Base-by-base conservation (phyloP, 2,888 invertebrate genomes). In the Dicyrtoma fusca region DNA sequence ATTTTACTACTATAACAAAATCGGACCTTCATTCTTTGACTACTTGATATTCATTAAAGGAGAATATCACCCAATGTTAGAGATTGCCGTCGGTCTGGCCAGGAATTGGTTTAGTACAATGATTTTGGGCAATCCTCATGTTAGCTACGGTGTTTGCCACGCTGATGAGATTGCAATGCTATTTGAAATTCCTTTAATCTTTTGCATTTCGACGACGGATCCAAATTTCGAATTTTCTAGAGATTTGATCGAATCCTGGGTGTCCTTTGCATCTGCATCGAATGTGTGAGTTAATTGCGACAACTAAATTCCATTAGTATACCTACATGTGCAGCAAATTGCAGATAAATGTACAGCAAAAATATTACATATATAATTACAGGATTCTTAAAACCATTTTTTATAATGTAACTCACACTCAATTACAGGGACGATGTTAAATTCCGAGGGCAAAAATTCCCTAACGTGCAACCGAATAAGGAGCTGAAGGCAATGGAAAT, bases 211-310 rank as follows among this genome's bases (percentile, higher is more conserved):
- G n/a, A 51, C 11, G 6, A 13, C 4, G 11, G 21, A 42, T 47
- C 47, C 10, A 21, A 1, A 45, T 8, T 64, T 47, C 21, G 64
- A 47, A 13, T 47, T 47, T 21, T 64, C 64, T 4, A 64, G 47
- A 47, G 47, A 25, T 45, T 19, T 64, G 5, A 23, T 64, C 19
- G 47, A 64, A 23, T 5, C 34, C 3, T 34, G 34, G 34, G 34
- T 34, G 34, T 34, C 34, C 34, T 34, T 34, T 34, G 34, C 34
- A 8, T 34, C 34, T 34, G 8, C 34, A 34, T 3, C 34, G 3
- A 34, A 34, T 34, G 34, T 34, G 34, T 34, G 8, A 34, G 34
- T 34, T n/a, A n/a, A n/a, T n/a, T n/a, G n/a, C n/a, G n/a, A n/a
- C n/a, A 34, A 34, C 34, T 34, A 34, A 34, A 5, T 34, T n/a